Conservation (phyloP, 2,113 vertebrate species). For the Anarrhichthys ocellatus region DNA sequence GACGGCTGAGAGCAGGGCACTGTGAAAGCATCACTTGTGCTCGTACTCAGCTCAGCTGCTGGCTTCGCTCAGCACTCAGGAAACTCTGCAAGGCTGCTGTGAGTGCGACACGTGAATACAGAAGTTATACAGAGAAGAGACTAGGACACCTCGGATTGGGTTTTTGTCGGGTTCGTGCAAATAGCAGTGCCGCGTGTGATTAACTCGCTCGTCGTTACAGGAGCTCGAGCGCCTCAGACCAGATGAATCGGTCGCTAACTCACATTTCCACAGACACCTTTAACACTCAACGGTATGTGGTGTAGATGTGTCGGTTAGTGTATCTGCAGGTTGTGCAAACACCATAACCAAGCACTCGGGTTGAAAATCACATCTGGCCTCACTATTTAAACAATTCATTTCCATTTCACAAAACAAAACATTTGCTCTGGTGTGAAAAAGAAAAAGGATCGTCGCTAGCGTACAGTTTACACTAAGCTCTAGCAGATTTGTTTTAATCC, state of each 20-base stretch:
- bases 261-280: not conserved
- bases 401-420: too few species aligned
- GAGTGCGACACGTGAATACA: slow-evolving; percentile 74
- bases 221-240: not conserved
- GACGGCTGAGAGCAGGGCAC: slow-evolving; percentile 73
- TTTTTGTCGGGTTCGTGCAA: slow-evolving; percentile 12
- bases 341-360: too few species aligned
- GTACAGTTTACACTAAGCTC: too few species aligned
- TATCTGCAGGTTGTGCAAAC: not conserved
- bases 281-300: not conserved
- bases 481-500: too few species aligned
- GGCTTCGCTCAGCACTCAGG: slow-evolving; percentile 78
- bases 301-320: not conserved
- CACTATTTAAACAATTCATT: too few species aligned
- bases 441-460: too few species aligned
- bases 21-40: slow-evolving; percentile 86
- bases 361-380: too few species aligned
- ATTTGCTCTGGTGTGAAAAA: too few species aligned
- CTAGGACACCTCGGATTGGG: slow-evolving; percentile 45
- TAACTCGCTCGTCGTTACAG: not conserved
- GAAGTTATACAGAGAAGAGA: slow-evolving; percentile 59
- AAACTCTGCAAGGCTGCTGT: slow-evolving; percentile 72
- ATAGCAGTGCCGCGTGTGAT: slow-evolving; percentile 7
- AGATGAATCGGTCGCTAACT: not conserved
- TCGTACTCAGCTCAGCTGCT: slow-evolving; percentile 81